phyloP scores from a whole-genome alignment of 1,140 invertebrate species.

The Cyclina sinensis region DNA sequence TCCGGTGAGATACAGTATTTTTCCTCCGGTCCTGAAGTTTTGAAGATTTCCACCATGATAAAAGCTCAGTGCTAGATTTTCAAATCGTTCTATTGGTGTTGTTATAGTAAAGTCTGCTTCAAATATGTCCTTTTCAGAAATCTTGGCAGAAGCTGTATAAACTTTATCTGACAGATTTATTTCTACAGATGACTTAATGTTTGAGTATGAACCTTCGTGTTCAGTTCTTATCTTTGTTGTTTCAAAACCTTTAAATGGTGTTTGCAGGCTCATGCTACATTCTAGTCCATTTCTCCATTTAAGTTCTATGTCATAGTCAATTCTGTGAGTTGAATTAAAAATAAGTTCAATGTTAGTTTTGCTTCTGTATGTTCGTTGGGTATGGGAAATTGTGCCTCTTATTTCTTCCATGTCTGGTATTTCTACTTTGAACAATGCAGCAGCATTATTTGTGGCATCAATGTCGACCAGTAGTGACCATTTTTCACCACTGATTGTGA shows the following conservation, averaged over 20 bases:
- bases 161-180: not conserved
- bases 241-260: slow-evolving; percentile 36
- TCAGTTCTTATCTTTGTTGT: not conserved
- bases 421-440: not conserved
- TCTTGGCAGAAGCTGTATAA: not conserved
- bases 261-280: not conserved
- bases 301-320: slow-evolving; percentile 26
- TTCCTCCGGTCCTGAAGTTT: slow-evolving; percentile 38
- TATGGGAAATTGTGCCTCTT: slow-evolving; percentile 6
- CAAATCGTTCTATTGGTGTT: slow-evolving; percentile 21
- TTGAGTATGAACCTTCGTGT: slow-evolving; percentile 15
- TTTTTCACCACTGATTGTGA: not conserved
- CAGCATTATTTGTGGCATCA: not conserved
- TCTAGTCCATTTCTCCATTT: slow-evolving; percentile 8
- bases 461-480: not conserved
- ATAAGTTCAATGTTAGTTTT: not conserved
- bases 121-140: not conserved
- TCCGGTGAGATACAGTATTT: slow-evolving; percentile 27
- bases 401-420: slow-evolving; percentile 28
- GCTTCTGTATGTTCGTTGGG: not conserved
- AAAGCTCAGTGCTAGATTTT: slow-evolving; percentile 6
- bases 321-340: not conserved
- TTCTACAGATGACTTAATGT: slow-evolving; percentile 34
- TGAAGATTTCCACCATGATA: not conserved
- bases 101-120: slow-evolving; percentile 10